Evolutionary conservation across 2,113 vertebrate genomes (phyloP).

Genomic region (Etheostoma spectabile): DNA sequence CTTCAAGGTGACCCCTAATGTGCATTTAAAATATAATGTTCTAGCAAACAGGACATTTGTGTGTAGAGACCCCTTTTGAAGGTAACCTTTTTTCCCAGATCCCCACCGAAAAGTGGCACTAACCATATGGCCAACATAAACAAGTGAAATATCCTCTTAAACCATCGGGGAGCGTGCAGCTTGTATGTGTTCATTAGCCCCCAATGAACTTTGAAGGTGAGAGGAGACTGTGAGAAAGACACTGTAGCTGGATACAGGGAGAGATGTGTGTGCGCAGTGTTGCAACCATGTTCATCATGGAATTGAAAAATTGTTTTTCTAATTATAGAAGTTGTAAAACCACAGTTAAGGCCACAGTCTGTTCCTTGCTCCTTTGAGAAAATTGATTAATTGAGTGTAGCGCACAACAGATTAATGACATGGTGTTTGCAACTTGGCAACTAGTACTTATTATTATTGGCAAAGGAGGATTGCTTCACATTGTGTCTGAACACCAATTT

Average conservation of each 20-base stretch:
- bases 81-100: conserved; percentile 56
- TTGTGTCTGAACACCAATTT: conserved; percentile 56
- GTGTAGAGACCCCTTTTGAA: conserved; percentile 37
- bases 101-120: conserved; percentile 35
- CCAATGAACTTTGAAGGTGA: conserved; percentile 72
- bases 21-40: background rate
- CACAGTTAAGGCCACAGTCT: conserved; percentile 61
- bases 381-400: conserved; percentile 75
- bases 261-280: conserved; percentile 31
- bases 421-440: conserved; percentile 67
- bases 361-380: conserved; percentile 67
- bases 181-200: conserved; percentile 70
- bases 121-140: conserved; percentile 75
- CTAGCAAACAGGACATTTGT: conserved; percentile 31
- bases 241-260: background rate
- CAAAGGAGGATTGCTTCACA: conserved; percentile 41
- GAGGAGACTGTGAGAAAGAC: conserved; percentile 29
- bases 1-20: background rate
- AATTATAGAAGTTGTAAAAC: conserved; percentile 64
- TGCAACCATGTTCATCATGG: conserved; percentile 33
- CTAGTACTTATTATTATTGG: conserved; percentile 71
- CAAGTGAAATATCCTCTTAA: conserved; percentile 55
- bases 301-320: conserved; percentile 73
- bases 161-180: conserved; percentile 55
- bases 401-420: conserved; percentile 72